Conservation (phyloP, 2,888 invertebrate species). For the Incurvaria masculella region DNA sequence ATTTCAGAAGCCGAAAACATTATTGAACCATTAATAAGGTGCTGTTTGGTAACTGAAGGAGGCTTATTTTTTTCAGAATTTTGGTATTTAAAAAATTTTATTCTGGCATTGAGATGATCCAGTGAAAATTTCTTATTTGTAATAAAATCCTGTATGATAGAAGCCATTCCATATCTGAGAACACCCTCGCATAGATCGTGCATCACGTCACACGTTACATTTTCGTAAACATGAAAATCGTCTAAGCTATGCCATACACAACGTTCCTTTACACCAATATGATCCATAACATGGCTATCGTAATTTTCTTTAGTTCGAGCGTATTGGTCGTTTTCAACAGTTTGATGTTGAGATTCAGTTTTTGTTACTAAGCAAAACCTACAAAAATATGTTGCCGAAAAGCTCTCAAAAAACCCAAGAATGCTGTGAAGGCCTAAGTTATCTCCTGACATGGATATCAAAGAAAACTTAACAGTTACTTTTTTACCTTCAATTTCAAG, state of each 20-base stretch:
- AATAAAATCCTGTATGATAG: slow-evolving; percentile 18
- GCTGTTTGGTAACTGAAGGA: slow-evolving; percentile 14
- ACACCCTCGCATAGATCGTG: slow-evolving; percentile 23
- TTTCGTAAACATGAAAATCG: slow-evolving; percentile 21
- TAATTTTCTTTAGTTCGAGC: slow-evolving; percentile 4
- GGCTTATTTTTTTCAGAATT: slow-evolving; percentile 10
- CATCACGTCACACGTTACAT: slow-evolving; percentile 23
- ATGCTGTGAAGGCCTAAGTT: slow-evolving; percentile 21
- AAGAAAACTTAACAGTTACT: slow-evolving; percentile 11
- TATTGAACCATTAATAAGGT: slow-evolving; percentile 14
- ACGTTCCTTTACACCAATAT: slow-evolving; percentile 18
- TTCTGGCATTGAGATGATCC: slow-evolving; percentile 7
- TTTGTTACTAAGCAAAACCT: slow-evolving; percentile 19
- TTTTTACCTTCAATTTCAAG: background rate
- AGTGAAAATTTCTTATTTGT: slow-evolving; percentile 5
- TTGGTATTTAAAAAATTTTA: slow-evolving; percentile 8
- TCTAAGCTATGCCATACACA: slow-evolving; percentile 19
- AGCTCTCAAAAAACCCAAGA: slow-evolving; percentile 20
- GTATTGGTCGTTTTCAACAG: slow-evolving; percentile 3
- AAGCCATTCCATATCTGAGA: slow-evolving; percentile 20
- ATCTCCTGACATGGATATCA: slow-evolving; percentile 19
- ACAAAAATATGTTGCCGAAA: slow-evolving; percentile 20
- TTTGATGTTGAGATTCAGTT: slow-evolving; percentile 4
- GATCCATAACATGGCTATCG: slow-evolving; percentile 1
- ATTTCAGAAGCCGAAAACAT: slow-evolving; percentile 22